phyloP scores from a whole-genome alignment of 2,888 invertebrate genomes.

The Drosophila infuscata region DNA sequence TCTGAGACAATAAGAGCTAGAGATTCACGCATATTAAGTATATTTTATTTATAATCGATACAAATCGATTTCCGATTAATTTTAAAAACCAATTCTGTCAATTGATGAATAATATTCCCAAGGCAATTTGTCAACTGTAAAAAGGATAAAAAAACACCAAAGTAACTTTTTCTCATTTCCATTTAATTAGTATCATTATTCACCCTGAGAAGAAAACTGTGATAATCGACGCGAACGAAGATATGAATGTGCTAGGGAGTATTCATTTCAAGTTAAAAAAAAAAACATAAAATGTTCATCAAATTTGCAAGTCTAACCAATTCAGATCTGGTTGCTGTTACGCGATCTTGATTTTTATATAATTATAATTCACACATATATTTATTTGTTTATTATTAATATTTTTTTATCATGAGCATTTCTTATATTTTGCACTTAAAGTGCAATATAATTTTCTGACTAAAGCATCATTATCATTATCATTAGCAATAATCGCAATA shows the following conservation, averaged over 20 bases:
- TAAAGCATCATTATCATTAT: not conserved
- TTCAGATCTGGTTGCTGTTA: not conserved
- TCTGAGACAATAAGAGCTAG: not conserved
- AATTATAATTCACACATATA: not conserved
- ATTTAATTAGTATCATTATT: not conserved
- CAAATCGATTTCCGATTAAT: not conserved
- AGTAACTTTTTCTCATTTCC: not conserved
- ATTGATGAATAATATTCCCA: not conserved
- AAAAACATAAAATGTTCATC: not conserved
- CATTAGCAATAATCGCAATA: slow-evolving; percentile 2
- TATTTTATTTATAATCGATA: too few relatives aligned
- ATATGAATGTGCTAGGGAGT: not conserved
- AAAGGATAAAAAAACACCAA: not conserved
- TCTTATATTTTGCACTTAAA: not conserved
- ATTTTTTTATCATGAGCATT: not conserved
- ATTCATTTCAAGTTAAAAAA: not conserved
- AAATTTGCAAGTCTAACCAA: too few relatives aligned
- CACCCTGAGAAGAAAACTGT: not conserved
- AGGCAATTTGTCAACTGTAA: not conserved
- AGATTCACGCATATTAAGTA: too few relatives aligned
- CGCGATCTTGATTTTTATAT: not conserved
- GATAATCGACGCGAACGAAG: not conserved
- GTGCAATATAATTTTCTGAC: not conserved
- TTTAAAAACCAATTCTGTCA: not conserved
- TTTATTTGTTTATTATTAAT: not conserved